Base-by-base conservation (phyloP, 2,113 vertebrate genomes). In the Bubalus kerabau region DNA sequence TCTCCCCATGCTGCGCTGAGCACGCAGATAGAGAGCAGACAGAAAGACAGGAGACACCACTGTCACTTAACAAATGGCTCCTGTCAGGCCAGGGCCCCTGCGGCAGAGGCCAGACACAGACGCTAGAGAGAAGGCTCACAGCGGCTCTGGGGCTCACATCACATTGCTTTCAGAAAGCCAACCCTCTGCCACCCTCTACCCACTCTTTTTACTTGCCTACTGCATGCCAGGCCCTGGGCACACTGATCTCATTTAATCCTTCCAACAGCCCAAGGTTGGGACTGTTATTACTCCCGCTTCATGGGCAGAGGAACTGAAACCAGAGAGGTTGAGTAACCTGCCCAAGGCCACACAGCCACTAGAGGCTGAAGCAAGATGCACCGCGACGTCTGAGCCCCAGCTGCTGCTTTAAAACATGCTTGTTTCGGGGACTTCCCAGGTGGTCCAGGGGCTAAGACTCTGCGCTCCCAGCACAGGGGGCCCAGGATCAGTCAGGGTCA, bases 301-400 rank as follows among this genome's bases (percentile, higher is more conserved):
- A 3, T 24, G 6, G 5, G 78, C 14, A 2, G 83, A 93, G 84
- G 88, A 78, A 94, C 40, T 23, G 86, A 93, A 64, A 84, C 16
- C 26, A 54, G 91, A 92, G 89, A 81, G 36, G 40, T 15, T 81
- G 62, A 36, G 17, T 46, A 40, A 71, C 48, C 48, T 46, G 40
- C 85, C 71, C 74, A 28, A 40, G 52, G 62, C 52, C 78, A 80
- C 94, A 84, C 80, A 81, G 92, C 95, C 24, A 6, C 6, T 16
- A 67, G 60, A 71, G 21, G 71, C 16, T 26, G 64, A 74, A 76
- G 23, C 54, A 40, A 57, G 13, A 57, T 3, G 43, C 36, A 30
- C 0, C 0, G 57, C 11, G 67, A 28, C 7, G 2, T 21, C 74
- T 23, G 43, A 57, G 32, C 14, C 13, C 12, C 62, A 26, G 48